A percentile compares a stretch with the other conserved stretches of the same genome.
phyloP scores from a whole-genome alignment of 2,113 vertebrate species.

The Epinephelus lanceolatus region DNA sequence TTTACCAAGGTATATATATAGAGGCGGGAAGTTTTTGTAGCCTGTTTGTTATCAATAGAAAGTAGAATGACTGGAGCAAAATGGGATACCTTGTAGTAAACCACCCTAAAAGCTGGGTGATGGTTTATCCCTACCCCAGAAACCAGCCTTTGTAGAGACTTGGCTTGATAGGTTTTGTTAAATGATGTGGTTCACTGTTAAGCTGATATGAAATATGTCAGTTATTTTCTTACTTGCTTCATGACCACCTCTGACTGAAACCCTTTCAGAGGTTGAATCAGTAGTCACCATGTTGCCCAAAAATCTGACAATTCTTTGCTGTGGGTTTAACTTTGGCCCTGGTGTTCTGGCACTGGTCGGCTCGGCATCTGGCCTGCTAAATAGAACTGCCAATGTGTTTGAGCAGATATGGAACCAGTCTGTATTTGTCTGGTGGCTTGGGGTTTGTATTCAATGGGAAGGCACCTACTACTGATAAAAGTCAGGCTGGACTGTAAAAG shows the following conservation, averaged over 20 bases:
- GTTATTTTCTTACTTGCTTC: conserved; percentile 45
- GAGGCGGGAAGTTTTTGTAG: conserved; percentile 60
- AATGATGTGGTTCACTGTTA: conserved; percentile 6
- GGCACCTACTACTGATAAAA: conserved; percentile 16
- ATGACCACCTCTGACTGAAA: not conserved
- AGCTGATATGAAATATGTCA: conserved; percentile 25
- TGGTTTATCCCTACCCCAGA: not conserved
- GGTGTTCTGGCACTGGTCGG: not conserved
- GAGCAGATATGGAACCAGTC: conserved; percentile 26
- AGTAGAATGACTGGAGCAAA: conserved; percentile 9
- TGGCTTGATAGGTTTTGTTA: not conserved
- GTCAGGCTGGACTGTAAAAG: not conserved
- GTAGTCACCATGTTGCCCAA: not conserved
- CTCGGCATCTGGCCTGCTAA: not conserved
- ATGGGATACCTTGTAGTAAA: not conserved
- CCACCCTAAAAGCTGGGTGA: not conserved
- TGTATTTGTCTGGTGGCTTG: conserved; percentile 37
- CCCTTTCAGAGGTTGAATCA: not conserved
- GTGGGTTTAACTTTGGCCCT: conserved; percentile 13
- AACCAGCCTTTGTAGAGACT: not conserved
- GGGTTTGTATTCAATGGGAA: conserved; percentile 19
- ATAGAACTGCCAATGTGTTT: conserved; percentile 16
- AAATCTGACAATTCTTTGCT: conserved; percentile 23
- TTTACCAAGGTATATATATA: conserved; percentile 61
- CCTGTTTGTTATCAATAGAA: conserved; percentile 56